Conservation (phyloP, 2,113 vertebrate genomes). For the Cynopterus brachyotis region DNA sequence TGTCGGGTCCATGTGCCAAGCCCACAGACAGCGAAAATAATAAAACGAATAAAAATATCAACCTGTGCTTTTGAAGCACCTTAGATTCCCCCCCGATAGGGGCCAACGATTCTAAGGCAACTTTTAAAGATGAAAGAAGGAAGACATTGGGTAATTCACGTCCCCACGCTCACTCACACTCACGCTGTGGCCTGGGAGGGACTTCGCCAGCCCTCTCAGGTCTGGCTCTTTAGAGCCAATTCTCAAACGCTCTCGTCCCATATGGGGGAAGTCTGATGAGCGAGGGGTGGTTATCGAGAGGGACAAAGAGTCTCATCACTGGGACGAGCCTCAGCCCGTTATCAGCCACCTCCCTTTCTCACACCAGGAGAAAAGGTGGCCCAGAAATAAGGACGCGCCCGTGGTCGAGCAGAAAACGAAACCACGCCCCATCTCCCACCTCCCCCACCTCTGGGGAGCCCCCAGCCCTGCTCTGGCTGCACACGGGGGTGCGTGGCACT, state of each 20-base stretch:
- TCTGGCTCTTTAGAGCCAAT: not conserved
- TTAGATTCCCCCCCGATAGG: not conserved
- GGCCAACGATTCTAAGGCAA: not conserved
- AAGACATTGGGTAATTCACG: rapidly evolving
- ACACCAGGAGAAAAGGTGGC: not conserved
- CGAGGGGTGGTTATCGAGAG: rapidly evolving
- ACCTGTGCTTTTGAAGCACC: not conserved
- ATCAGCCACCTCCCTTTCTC: not conserved
- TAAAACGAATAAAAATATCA: not conserved
- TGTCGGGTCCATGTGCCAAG: not conserved
- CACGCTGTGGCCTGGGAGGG: rapidly evolving
- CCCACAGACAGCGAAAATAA: not conserved
- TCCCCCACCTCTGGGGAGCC: rapidly evolving
- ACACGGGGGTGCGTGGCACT: not conserved
- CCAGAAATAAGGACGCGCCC: not conserved
- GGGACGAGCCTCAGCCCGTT: rapidly evolving
- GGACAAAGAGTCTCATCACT: rapidly evolving
- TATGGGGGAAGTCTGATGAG: too few relatives aligned
- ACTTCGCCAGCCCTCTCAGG: rapidly evolving
- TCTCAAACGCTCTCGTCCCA: rapidly evolving
- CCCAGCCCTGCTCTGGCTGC: not conserved
- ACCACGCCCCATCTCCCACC: rapidly evolving
- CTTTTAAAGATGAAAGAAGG: not conserved
- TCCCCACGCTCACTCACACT: rapidly evolving
- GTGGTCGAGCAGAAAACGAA: rapidly evolving